These are phyloP conservation scores for Alentia gelatinosa DNA, from an alignment of 2,888 invertebrate species.

Conservation along the genomic window DNA sequence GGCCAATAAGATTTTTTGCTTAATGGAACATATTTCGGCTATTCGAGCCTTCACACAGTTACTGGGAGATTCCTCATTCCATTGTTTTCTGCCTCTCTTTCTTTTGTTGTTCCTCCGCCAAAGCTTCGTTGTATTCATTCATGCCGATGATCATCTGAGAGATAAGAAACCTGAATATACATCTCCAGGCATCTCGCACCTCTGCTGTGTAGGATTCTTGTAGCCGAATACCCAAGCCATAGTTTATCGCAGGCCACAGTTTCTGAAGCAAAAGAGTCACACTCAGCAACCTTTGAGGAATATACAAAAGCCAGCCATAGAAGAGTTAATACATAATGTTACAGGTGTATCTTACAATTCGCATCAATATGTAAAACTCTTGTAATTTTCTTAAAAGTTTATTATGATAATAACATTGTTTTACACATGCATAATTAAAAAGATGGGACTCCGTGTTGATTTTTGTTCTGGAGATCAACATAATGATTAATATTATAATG, in stretches of 20 bases:
- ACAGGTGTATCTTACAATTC: background rate
- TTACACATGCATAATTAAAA: background rate
- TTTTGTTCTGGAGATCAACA: background rate
- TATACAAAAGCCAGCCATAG: background rate
- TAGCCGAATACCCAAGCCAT: conserved; percentile 1
- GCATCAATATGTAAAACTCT: background rate
- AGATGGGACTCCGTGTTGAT: background rate
- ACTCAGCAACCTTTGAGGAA: background rate
- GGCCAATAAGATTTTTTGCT: too few relatives aligned
- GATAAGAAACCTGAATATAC: conserved; percentile 23
- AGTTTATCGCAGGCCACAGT: conserved; percentile 53
- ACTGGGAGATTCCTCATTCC: too few relatives aligned
- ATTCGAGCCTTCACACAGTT: too few relatives aligned
- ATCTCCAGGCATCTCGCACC: conserved; percentile 36
- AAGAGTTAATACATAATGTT: background rate
- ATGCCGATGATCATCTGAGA: conserved; percentile 4
- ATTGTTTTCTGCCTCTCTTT: too few relatives aligned
- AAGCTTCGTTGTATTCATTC: background rate
- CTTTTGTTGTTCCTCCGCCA: background rate
- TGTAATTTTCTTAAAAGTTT: background rate
- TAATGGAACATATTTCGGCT: too few relatives aligned
- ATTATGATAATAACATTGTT: background rate
- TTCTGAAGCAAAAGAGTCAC: background rate
- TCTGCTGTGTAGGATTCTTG: conserved; percentile 30
- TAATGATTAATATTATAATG: too few relatives aligned